Evolutionary conservation across 2,888 invertebrate species (phyloP).

Genomic region (Agrochola litura): DNA sequence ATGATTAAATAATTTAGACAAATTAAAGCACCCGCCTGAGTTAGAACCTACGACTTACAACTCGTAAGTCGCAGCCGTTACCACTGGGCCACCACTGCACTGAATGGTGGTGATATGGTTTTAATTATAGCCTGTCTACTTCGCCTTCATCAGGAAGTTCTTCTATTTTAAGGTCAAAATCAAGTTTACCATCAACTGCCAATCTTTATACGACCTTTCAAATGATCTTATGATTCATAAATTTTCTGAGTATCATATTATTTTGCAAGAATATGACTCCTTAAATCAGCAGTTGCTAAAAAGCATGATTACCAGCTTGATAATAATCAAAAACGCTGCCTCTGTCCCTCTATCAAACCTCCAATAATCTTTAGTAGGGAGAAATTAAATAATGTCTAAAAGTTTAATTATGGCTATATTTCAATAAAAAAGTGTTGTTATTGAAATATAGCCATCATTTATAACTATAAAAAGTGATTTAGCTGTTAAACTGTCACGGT

Average conservation of each 20-base stretch:
- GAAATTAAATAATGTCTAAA: too few relatives aligned
- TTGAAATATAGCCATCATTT: background rate
- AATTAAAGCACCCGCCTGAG: too few relatives aligned
- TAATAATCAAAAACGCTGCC: background rate
- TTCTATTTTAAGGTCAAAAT: background rate
- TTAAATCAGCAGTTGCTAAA: too few relatives aligned
- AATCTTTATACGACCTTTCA: background rate
- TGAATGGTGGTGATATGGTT: too few relatives aligned
- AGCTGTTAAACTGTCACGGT: background rate
- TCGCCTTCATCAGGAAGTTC: too few relatives aligned
- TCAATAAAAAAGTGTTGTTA: background rate
- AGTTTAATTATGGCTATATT: background rate
- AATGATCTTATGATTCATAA: background rate
- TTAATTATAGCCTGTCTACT: too few relatives aligned
- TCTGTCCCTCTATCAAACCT: too few relatives aligned
- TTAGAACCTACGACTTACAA: too few relatives aligned
- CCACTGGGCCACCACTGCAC: too few relatives aligned
- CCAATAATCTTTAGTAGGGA: background rate
- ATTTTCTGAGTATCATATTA: background rate
- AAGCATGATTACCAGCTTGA: too few relatives aligned
- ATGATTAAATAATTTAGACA: too few relatives aligned
- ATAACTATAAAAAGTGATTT: background rate
- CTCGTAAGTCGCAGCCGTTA: too few relatives aligned
- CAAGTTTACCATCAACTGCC: background rate
- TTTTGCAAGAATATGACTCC: background rate